These are phyloP conservation scores for Oreochromis mossambicus DNA, from an alignment of 2,797 vertebrate species.

Conservation along the genomic window DNA sequence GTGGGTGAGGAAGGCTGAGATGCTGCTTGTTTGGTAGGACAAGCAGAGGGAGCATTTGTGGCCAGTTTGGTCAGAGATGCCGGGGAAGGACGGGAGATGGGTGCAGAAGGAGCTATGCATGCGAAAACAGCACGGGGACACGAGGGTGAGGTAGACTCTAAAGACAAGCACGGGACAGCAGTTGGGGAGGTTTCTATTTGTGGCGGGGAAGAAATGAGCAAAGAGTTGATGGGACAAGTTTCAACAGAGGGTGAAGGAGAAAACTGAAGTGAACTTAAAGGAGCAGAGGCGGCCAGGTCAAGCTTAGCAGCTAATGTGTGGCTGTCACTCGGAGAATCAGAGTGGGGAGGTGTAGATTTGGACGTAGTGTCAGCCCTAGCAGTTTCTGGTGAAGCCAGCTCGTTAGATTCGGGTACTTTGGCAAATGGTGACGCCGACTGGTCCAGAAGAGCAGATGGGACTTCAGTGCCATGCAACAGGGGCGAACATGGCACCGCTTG, in stretches of 20 bases:
- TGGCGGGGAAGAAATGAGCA: not conserved
- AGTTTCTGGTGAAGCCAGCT: not conserved
- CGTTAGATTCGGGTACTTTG: not conserved
- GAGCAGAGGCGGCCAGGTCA: not conserved
- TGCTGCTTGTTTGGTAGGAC: not conserved
- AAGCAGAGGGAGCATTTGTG: not conserved
- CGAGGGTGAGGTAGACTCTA: not conserved
- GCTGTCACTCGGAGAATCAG: not conserved
- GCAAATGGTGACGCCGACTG: not conserved
- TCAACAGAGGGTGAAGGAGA: slow-evolving; percentile 24
- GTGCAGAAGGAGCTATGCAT: not conserved
- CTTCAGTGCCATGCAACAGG: slow-evolving; percentile 13
- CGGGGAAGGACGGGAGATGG: not conserved
- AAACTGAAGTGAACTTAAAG: not conserved
- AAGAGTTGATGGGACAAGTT: not conserved
- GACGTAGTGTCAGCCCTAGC: not conserved
- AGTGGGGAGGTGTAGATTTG: not conserved
- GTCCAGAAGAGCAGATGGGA: slow-evolving; percentile 2
- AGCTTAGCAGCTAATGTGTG: not conserved
- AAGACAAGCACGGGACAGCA: not conserved
- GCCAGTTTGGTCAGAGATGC: not conserved
- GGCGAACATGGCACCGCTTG: slow-evolving; percentile 18
- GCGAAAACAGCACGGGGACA: not conserved
- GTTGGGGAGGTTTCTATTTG: not conserved
- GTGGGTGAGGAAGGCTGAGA: not conserved